Evolutionary conservation across 1,140 invertebrate genomes (phyloP).

Genomic region (Holotrichia oblita): DNA sequence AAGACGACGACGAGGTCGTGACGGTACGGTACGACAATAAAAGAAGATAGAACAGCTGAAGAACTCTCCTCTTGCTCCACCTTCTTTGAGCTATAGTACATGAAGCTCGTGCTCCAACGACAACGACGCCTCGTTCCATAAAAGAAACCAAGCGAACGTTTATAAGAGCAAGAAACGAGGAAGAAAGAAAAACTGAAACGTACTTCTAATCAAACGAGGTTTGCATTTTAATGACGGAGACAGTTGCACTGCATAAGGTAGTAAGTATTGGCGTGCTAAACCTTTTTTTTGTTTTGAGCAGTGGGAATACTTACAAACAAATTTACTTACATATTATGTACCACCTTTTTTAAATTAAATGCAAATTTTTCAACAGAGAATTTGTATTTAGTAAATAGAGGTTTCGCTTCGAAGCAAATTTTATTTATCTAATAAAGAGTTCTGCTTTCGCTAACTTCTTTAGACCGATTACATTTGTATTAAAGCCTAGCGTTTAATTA

Average conservation of each 20-base stretch:
- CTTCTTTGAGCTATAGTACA: not conserved
- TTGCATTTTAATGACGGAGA: not conserved
- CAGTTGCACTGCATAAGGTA: not conserved
- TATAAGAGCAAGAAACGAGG: not conserved
- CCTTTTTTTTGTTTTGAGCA: not conserved
- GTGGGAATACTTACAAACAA: not conserved
- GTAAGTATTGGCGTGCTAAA: not conserved
- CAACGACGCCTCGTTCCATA: not conserved
- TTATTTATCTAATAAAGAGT: too few relatives aligned
- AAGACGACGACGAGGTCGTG: slow-evolving; percentile 28
- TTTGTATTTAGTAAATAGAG: too few relatives aligned
- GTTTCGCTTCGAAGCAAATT: too few relatives aligned
- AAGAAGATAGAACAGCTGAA: slow-evolving; percentile 19
- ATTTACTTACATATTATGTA: too few relatives aligned
- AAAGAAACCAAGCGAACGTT: not conserved
- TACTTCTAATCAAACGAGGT: not conserved
- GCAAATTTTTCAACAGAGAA: too few relatives aligned
- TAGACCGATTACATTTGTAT: too few relatives aligned
- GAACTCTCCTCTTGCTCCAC: slow-evolving; percentile 22
- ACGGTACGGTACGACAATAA: slow-evolving; percentile 13
- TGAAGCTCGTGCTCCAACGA: not conserved
- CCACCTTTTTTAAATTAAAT: too few relatives aligned
- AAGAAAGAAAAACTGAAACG: not conserved
- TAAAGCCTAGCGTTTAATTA: too few relatives aligned
- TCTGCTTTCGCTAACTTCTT: too few relatives aligned